phyloP scores from a whole-genome alignment of 2,888 invertebrate genomes.

The Incurvaria masculella region DNA sequence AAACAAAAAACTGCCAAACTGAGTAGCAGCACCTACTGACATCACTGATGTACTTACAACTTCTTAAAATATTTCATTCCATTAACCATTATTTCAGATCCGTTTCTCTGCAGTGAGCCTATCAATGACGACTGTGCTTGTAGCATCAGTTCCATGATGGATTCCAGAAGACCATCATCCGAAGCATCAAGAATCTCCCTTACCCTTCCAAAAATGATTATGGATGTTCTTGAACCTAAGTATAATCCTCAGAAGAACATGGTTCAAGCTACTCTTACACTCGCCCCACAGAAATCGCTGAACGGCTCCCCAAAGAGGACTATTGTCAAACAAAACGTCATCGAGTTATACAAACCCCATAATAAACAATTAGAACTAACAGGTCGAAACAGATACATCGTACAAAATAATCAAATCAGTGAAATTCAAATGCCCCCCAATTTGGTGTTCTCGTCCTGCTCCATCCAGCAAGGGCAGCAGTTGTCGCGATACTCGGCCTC shows the following conservation, averaged over 20 bases:
- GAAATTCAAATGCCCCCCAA: conserved; percentile 50
- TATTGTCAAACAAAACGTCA: conserved; percentile 43
- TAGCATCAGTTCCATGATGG: conserved; percentile 62
- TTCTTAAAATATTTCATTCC: conserved; percentile 3
- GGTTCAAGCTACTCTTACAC: conserved; percentile 62
- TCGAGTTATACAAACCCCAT: conserved; percentile 38
- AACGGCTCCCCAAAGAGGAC: conserved; percentile 46
- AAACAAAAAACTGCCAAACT: background rate
- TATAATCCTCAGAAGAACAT: conserved; percentile 54
- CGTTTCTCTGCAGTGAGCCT: conserved; percentile 51
- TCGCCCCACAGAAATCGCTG: conserved; percentile 56
- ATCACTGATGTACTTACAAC: background rate
- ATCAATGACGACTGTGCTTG: conserved; percentile 65
- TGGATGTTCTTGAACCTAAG: conserved; percentile 56
- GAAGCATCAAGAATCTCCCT: conserved; percentile 55
- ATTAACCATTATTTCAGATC: conserved; percentile 38
- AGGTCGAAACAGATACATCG: conserved; percentile 49
- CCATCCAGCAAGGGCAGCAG: conserved; percentile 45
- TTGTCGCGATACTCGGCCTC: conserved; percentile 60
- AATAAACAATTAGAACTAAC: conserved; percentile 49
- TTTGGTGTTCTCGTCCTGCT: conserved; percentile 38
- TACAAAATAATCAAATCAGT: conserved; percentile 52
- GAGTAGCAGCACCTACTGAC: background rate
- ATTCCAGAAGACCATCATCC: conserved; percentile 58
- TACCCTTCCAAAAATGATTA: conserved; percentile 50